A percentile compares a stretch with the other conserved stretches of the same genome.
Conservation (phyloP, 2,888 invertebrate genomes). For the Eudemis profundana region DNA sequence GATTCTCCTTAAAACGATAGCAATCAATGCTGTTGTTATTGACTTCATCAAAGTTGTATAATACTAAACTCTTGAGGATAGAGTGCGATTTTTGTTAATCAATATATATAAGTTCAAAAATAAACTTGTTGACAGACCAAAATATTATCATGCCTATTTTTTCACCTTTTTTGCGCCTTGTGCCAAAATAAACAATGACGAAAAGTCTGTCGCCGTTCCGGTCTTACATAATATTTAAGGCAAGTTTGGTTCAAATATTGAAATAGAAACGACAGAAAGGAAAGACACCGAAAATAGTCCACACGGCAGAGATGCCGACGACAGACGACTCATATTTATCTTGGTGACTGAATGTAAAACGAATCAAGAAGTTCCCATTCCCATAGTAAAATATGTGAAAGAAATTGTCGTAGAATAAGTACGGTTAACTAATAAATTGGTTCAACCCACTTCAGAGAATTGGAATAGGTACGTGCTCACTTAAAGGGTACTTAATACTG, state of each 20-base stretch:
- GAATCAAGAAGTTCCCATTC: conserved; percentile 37
- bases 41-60: background rate
- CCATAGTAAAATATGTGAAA: conserved; percentile 25
- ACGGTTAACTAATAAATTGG: conserved; percentile 22
- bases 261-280: conserved; percentile 39
- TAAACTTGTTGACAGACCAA: conserved; percentile 9
- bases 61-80: background rate
- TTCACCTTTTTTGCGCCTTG: conserved; percentile 7
- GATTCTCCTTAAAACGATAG: no score
- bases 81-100: no score
- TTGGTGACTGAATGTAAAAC: conserved; percentile 19
- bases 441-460: conserved; percentile 35
- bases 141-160: background rate
- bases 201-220: conserved; percentile 29
- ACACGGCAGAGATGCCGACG: conserved; percentile 24
- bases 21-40: no score
- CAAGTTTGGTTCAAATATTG: conserved; percentile 33
- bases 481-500: conserved; percentile 31
- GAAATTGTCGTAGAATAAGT: conserved; percentile 16
- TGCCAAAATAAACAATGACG: conserved; percentile 34
- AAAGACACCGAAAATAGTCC: conserved; percentile 28
- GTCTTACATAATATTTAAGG: conserved; percentile 37
- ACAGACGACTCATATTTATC: conserved; percentile 25
- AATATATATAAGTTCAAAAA: background rate
- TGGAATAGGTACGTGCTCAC: conserved; percentile 24